Conservation (phyloP, 2,113 vertebrate species). For the Smithornis capensis region DNA sequence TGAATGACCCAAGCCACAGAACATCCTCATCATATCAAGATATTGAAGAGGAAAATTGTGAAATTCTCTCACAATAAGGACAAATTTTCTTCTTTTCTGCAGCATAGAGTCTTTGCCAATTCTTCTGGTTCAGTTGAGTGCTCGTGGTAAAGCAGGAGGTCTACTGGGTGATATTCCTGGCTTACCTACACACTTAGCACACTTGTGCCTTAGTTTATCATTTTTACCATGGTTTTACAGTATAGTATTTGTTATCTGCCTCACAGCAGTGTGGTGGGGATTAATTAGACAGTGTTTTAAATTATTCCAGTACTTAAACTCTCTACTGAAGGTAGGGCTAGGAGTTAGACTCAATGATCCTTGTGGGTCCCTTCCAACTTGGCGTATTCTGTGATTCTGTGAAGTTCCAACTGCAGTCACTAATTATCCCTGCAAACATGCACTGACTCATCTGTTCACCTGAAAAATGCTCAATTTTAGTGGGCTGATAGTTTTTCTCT, state of each 20-base stretch:
- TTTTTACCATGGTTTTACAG: background rate
- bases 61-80: background rate
- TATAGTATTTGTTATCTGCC: background rate
- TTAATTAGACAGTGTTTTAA: conserved; percentile 19
- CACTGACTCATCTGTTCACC: background rate
- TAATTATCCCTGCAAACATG: background rate
- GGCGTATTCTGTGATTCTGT: background rate
- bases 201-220: background rate
- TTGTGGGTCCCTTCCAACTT: background rate
- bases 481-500: background rate
- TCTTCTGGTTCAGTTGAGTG: background rate
- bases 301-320: background rate
- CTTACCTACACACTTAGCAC: background rate
- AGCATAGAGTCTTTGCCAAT: background rate
- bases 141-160: background rate
- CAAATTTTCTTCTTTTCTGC: background rate
- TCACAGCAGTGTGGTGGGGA: background rate
- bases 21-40: background rate
- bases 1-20: background rate
- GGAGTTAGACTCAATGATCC: background rate
- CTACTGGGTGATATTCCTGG: background rate
- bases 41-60: background rate
- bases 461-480: background rate
- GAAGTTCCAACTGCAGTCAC: background rate
- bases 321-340: background rate